These are phyloP conservation scores for Matsumyia berberina DNA, from an alignment of 2,888 invertebrate species.

Conservation along the genomic window DNA sequence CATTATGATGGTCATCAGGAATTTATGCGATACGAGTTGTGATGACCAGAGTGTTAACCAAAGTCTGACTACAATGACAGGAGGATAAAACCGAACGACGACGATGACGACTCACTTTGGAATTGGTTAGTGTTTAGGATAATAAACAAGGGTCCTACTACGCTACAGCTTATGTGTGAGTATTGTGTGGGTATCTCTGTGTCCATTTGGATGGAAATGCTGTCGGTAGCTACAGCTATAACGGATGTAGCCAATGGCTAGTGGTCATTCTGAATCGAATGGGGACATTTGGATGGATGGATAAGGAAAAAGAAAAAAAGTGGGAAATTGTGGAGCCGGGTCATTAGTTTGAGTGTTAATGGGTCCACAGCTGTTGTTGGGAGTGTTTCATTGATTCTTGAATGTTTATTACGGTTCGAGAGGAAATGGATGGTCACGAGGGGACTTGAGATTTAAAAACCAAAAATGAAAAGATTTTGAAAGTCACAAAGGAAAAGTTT, in stretches of 20 bases:
- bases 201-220: constrained; percentile 20
- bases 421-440: neutral
- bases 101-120: constrained; percentile 63
- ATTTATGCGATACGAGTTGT: constrained; percentile 19
- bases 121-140: constrained; percentile 58
- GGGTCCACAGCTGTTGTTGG: neutral
- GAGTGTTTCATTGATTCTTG: constrained; percentile 3
- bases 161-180: neutral
- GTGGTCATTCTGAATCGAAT: constrained; percentile 39
- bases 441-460: neutral
- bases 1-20: constrained; percentile 28
- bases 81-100: constrained; percentile 62
- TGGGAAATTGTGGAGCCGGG: constrained; percentile 8
- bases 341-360: constrained; percentile 56
- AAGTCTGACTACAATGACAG: constrained; percentile 44
- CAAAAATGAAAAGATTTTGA: neutral
- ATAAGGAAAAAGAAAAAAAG: neutral
- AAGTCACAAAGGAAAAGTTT: neutral
- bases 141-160: constrained; percentile 47
- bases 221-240: neutral
- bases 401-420: neutral
- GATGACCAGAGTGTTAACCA: constrained; percentile 26
- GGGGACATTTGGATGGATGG: constrained; percentile 47
- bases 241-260: constrained; percentile 33
- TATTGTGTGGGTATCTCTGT: constrained; percentile 7